Conservation (phyloP, 2,888 invertebrate genomes). For the Sphecodes monilicornis region DNA sequence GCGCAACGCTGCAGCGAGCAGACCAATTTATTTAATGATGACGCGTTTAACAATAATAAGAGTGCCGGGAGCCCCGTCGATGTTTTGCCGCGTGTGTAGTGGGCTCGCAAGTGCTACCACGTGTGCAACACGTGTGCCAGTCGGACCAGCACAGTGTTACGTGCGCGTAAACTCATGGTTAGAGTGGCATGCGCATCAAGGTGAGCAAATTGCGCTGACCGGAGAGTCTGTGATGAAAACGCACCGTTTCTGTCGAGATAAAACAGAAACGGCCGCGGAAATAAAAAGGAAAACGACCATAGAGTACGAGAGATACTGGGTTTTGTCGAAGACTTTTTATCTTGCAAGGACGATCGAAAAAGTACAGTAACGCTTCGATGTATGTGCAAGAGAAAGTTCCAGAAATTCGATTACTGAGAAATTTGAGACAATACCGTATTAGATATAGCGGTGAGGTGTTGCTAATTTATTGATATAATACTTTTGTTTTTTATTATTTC, state of each 20-base stretch:
- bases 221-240: neutral
- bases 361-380: neutral
- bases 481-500: no score
- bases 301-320: neutral
- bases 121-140: constrained; percentile 52
- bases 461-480: no score
- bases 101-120: constrained; percentile 40
- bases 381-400: no score
- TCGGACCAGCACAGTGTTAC: constrained; percentile 14
- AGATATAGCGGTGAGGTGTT: no score
- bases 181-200: constrained; percentile 56
- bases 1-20: constrained; percentile 12
- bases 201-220: constrained; percentile 60
- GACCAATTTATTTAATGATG: constrained; percentile 71
- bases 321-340: neutral
- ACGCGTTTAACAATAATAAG: constrained; percentile 72
- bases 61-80: constrained; percentile 42
- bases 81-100: constrained; percentile 41
- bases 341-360: neutral
- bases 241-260: neutral
- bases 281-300: neutral
- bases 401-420: no score
- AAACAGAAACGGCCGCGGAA: neutral
- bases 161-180: constrained; percentile 44
- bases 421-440: no score